Base-by-base conservation (phyloP, 2,888 invertebrate species). In the Ectobius pallidus region DNA sequence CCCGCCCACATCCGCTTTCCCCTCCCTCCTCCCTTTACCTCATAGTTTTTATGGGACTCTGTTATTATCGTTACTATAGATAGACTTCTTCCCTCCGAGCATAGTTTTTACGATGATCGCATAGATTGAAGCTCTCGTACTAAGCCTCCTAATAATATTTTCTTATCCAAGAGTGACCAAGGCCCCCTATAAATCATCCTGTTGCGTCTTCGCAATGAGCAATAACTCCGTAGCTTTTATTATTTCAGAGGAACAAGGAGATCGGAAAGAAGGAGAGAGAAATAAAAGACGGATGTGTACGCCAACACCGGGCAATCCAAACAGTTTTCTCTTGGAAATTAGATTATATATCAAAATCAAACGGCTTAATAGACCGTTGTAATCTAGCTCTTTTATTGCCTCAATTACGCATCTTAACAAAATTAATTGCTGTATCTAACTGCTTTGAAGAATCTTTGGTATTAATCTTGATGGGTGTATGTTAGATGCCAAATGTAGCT, bases 131-230 rank as follows among this genome's bases (percentile, higher is more conserved):
- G 65, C 46, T 22, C 46, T 46, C 27, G 25, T 46, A 44, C 65
- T 65, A 46, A 65, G 65, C 30, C 65, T 65, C 27, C 65, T 65
- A 65, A 65, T 65, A 65, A 65, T 65, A 65, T 65, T 72, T 72
- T 72, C 72, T 72, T 72, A 72, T 72, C 72, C 68, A 61, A 65
- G 72, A 72, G 61, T 72, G 72, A 69, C 69, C 68, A 67, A 68
- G 39, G 46, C 69, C 61, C 14, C 42, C 14, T 44, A 69, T 72
- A 72, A 72, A 72, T 72, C 69, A 72, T 72, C 72, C 44, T 68
- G 69, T 72, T 72, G 69, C 42, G 52, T 46, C 22, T 42, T 32
- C 22, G 20, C 68, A 46, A 65, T 65, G 65, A 65, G 65, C 46
- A 65, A 65, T 65, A 65, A 65, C 65, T 46, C 65, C 14, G 18